Conservation (phyloP, 2,797 vertebrate genomes). For the Decapterus maruadsi region DNA sequence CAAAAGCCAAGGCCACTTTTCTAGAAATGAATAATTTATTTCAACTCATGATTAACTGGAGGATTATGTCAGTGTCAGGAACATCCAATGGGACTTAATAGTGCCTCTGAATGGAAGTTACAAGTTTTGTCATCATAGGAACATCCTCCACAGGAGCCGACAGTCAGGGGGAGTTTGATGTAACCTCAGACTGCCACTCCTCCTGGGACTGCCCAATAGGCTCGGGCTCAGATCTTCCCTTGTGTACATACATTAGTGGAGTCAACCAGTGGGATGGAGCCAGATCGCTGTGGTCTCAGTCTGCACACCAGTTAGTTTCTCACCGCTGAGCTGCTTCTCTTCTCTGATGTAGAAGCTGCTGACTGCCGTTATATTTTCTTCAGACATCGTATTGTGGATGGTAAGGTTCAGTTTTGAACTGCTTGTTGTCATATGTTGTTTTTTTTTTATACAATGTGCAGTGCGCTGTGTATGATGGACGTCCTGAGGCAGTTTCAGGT, state of each 20-base stretch:
- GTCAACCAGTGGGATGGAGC: slow-evolving; percentile 35
- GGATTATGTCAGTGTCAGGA: neutral
- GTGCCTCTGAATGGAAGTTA: neutral
- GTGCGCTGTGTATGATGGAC: slow-evolving; percentile 41
- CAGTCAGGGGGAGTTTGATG: slow-evolving; percentile 19
- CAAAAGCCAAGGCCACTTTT: neutral
- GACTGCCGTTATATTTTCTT: slow-evolving; percentile 4
- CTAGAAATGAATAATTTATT: too few relatives aligned
- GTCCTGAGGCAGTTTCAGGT: slow-evolving; percentile 18
- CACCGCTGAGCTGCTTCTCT: slow-evolving; percentile 14
- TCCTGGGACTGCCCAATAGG: slow-evolving; percentile 55
- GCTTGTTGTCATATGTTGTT: slow-evolving; percentile 8
- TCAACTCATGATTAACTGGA: neutral
- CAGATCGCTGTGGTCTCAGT: slow-evolving; percentile 34
- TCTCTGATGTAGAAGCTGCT: slow-evolving; percentile 5
- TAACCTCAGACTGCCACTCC: slow-evolving; percentile 54
- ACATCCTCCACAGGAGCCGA: neutral
- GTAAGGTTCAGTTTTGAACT: slow-evolving; percentile 46
- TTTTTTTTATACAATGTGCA: slow-evolving; percentile 35
- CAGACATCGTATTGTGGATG: slow-evolving; percentile 31
- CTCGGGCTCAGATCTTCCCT: slow-evolving; percentile 35
- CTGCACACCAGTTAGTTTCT: slow-evolving; percentile 32
- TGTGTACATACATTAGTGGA: slow-evolving; percentile 50
- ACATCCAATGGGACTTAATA: fast-evolving
- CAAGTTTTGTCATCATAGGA: neutral